Conservation (phyloP, 2,888 invertebrate genomes). For the Eupithecia pulchellata region DNA sequence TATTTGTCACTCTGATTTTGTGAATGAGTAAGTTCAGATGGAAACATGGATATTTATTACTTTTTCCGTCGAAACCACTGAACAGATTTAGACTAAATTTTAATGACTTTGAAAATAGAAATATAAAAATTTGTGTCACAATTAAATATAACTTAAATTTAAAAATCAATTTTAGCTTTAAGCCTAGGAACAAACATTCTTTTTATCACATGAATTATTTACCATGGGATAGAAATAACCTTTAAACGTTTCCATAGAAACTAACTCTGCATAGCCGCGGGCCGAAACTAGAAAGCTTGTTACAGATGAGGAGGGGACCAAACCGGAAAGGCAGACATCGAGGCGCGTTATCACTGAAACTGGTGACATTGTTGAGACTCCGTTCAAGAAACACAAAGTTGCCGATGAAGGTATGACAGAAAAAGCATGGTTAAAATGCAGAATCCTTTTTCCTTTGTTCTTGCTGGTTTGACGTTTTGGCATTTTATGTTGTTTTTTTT, state of each 20-base stretch:
- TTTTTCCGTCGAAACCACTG: no score
- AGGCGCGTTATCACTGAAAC: slow-evolving; percentile 75
- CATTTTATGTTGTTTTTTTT: no score
- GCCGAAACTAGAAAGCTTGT: neutral
- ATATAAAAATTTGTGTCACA: no score
- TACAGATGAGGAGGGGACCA: neutral
- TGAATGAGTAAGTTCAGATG: neutral
- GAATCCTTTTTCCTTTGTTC: no score
- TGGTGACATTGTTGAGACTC: slow-evolving; percentile 72
- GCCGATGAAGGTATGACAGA: neutral
- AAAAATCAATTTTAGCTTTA: neutral
- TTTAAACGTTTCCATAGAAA: neutral
- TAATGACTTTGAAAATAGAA: no score
- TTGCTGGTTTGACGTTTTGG: no score
- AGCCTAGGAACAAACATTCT: neutral
- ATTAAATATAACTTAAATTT: no score
- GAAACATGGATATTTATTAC: no score
- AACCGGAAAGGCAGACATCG: slow-evolving; percentile 54
- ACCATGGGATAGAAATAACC: neutral
- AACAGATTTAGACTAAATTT: neutral
- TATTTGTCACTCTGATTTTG: no score
- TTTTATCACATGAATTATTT: neutral
- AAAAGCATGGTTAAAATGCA: neutral
- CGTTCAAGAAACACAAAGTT: slow-evolving; percentile 27
- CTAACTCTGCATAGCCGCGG: neutral